Conservation (phyloP, 2,888 invertebrate species). For the Exocentrus adspersus region DNA sequence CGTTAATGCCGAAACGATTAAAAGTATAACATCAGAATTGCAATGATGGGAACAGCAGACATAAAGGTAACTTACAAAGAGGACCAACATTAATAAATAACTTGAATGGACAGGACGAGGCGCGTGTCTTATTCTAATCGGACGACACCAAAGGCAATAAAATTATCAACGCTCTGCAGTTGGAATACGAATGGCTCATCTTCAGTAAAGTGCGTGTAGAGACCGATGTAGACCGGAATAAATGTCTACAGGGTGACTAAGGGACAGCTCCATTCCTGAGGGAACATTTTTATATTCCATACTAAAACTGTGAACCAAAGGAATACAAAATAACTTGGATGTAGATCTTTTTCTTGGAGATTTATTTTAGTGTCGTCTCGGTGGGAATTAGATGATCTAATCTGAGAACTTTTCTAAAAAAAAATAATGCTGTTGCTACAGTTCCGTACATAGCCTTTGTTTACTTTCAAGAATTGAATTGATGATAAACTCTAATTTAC, state of each 20-base stretch:
- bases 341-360: no score
- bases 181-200: conserved; percentile 63
- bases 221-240: conserved; percentile 26
- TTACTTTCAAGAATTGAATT: no score
- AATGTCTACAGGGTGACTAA: conserved; percentile 14
- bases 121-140: conserved; percentile 61
- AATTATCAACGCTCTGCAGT: conserved; percentile 62
- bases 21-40: conserved; percentile 46
- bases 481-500: no score
- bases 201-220: conserved; percentile 51
- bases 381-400: no score
- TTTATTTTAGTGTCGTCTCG: no score
- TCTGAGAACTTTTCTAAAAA: no score
- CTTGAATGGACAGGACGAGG: conserved; percentile 53
- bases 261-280: no score
- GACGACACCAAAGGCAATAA: conserved; percentile 60
- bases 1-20: conserved; percentile 32
- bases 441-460: no score
- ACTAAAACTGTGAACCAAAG: no score
- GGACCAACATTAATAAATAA: conserved; percentile 52
- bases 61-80: conserved; percentile 56
- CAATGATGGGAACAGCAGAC: conserved; percentile 57
- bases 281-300: no score
- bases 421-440: no score
- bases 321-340: no score